Evolutionary conservation across 2,888 invertebrate genomes (phyloP).

Genomic region (Achlya flavicornis): DNA sequence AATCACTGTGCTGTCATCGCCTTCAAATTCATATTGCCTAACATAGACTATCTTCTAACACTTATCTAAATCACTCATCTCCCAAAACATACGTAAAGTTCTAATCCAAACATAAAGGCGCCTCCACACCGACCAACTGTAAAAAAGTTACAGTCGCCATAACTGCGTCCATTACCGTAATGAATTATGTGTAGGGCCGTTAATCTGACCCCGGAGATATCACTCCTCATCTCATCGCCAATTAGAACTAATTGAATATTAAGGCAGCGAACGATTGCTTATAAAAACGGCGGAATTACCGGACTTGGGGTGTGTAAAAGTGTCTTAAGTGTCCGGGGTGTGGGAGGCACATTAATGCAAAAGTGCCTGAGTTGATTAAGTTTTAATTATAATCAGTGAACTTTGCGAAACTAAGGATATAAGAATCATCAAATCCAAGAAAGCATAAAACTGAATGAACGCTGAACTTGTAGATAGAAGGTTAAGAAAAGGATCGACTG

Average conservation of each 20-base stretch:
- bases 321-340: conserved; percentile 26
- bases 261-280: conserved; percentile 67
- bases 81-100: conserved; percentile 4
- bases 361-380: conserved; percentile 11
- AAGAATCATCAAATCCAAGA: background rate
- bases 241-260: conserved; percentile 79
- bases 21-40: background rate
- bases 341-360: conserved; percentile 11
- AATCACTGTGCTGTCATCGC: too few relatives aligned
- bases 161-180: conserved; percentile 73
- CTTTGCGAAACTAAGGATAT: background rate
- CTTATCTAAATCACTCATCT: background rate
- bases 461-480: too few relatives aligned
- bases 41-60: background rate
- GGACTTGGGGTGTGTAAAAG: conserved; percentile 35
- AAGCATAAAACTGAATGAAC: background rate
- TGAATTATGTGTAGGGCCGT: conserved; percentile 71
- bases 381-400: conserved; percentile 10
- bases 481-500: too few relatives aligned
- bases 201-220: conserved; percentile 58
- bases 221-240: conserved; percentile 64
- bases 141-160: conserved; percentile 67
- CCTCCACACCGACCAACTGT: conserved; percentile 47
- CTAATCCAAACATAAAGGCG: conserved; percentile 32
- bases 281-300: conserved; percentile 62